A percentile compares a stretch with the other conserved stretches of the same genome.
Conservation (phyloP, 2,797 vertebrate species). For the Cynopterus sphinx region DNA sequence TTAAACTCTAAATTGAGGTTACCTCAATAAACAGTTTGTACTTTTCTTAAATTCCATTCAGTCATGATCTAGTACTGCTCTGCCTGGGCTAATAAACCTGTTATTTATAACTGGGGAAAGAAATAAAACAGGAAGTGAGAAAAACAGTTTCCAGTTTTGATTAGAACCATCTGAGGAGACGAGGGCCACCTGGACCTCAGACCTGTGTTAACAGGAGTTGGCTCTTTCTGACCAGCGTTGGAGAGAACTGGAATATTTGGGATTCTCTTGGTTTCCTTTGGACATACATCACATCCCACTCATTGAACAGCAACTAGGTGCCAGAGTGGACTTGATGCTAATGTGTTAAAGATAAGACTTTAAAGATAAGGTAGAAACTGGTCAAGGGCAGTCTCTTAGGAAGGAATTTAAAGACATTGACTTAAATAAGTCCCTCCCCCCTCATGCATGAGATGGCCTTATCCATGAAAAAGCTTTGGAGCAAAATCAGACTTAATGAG, state of each 20-base stretch:
- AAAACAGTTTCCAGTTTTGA: slow-evolving; percentile 43
- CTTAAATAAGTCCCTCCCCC: background rate
- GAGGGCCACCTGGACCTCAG: background rate
- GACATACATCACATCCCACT: background rate
- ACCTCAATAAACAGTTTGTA: slow-evolving; percentile 33
- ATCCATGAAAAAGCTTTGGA: background rate
- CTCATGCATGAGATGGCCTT: background rate
- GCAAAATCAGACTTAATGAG: background rate
- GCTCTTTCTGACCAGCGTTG: background rate
- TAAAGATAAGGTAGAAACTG: background rate
- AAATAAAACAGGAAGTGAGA: slow-evolving; percentile 28
- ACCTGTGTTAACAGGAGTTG: background rate
- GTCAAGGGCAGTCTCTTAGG: background rate
- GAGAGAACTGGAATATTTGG: background rate
- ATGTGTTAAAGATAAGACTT: background rate
- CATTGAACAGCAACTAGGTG: background rate
- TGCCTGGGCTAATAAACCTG: slow-evolving; percentile 5
- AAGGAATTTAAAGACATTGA: background rate
- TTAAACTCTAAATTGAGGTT: slow-evolving; percentile 61
- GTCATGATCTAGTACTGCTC: slow-evolving; percentile 8
- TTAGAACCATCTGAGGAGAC: background rate
- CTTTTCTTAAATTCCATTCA: slow-evolving; percentile 67
- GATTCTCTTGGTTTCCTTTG: background rate
- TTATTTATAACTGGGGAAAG: background rate
- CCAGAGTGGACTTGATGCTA: background rate